Evolutionary conservation across 23 tunicate species (phyloP).

Genomic region (Trididemnum clinides): DNA sequence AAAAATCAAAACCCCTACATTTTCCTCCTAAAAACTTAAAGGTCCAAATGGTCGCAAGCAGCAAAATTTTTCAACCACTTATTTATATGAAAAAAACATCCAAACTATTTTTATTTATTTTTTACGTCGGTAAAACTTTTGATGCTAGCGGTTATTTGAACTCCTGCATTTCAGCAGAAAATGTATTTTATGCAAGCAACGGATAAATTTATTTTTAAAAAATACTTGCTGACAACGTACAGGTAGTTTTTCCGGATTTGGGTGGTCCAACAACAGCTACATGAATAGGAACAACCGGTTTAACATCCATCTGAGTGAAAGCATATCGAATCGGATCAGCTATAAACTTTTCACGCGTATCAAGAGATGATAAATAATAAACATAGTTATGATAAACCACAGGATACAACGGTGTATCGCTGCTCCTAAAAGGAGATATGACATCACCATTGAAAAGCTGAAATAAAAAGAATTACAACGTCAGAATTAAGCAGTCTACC

Average conservation of each 20-base stretch:
- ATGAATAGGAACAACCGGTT: conserved; percentile 83
- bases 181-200: no score
- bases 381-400: conserved; percentile 76
- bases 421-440: conserved; percentile 31
- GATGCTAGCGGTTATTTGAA: no score
- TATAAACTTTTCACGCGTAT: conserved; percentile 63
- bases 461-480: background rate
- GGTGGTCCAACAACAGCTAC: conserved; percentile 93
- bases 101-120: no score
- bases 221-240: no score
- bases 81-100: no score
- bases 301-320: conserved; percentile 39
- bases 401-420: conserved; percentile 51
- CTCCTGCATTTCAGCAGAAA: no score
- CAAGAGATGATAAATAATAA: conserved; percentile 67
- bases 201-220: no score
- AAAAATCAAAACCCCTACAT: no score
- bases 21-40: no score
- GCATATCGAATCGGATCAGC: conserved; percentile 57
- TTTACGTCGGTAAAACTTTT: no score
- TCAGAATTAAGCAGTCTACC: background rate
- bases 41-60: no score
- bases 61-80: no score
- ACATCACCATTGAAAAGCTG: conserved; percentile 42
- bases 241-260: conserved; percentile 88